Percentiles rank a stretch among this genome's conserved stretches.
Evolutionary conservation across 2,113 vertebrate species (phyloP).

Genomic region (Pionites leucogaster): DNA sequence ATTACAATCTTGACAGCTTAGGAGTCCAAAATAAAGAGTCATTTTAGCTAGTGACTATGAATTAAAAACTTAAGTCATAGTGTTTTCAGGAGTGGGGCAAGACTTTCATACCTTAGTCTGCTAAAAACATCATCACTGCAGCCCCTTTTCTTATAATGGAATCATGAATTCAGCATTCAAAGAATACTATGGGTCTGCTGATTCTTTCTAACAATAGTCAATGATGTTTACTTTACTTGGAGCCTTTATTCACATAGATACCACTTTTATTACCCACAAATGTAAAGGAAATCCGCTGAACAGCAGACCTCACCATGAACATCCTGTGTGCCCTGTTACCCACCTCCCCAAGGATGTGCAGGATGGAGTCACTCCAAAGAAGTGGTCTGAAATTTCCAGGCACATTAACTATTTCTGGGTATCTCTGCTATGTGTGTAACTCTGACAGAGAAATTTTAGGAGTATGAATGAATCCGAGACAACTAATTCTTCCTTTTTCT

Average conservation of each 20-base stretch:
- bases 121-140: not conserved
- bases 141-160: not conserved
- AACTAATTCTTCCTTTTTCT: not conserved
- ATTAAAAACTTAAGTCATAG: not conserved
- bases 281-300: not conserved
- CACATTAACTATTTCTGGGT: not conserved
- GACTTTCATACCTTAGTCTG: not conserved
- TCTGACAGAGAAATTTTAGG: not conserved
- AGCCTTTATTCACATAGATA: not conserved
- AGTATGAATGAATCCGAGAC: not conserved
- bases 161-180: not conserved
- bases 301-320: not conserved
- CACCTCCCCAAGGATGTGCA: not conserved
- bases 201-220: not conserved
- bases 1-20: not conserved
- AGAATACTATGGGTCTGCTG: not conserved
- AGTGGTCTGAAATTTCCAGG: not conserved
- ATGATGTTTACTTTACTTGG: not conserved
- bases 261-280: not conserved
- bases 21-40: rapidly evolving
- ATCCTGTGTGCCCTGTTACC: rapidly evolving
- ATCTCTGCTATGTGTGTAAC: not conserved
- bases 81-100: not conserved
- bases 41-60: not conserved
- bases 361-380: not conserved